Evolutionary conservation across 1,140 invertebrate genomes (phyloP).

Genomic region (Bombus breviceps): DNA sequence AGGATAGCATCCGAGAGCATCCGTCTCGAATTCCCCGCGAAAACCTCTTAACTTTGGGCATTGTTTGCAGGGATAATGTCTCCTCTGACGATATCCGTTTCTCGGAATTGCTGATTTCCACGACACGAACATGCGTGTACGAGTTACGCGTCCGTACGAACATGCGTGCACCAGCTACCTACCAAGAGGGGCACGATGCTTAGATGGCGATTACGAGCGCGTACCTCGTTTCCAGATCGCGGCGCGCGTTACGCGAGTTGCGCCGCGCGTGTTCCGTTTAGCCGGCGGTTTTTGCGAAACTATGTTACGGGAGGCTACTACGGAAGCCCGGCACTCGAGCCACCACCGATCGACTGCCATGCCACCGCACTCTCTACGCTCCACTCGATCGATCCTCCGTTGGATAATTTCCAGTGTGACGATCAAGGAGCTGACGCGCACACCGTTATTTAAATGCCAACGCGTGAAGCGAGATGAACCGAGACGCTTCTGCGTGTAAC

Average conservation of each 20-base stretch:
- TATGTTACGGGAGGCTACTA: background rate
- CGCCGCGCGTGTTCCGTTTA: background rate
- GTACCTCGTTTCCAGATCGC: no score
- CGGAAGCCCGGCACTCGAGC: conserved; percentile 1
- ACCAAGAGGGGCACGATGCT: background rate
- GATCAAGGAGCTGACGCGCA: conserved; percentile 38
- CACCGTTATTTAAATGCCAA: conserved; percentile 28
- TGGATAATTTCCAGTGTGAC: conserved; percentile 48
- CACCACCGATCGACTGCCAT: background rate
- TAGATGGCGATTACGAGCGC: background rate
- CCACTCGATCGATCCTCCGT: conserved; percentile 30
- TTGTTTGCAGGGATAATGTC: conserved; percentile 60
- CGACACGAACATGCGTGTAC: background rate
- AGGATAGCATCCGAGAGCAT: conserved; percentile 43
- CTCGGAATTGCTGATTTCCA: conserved; percentile 46
- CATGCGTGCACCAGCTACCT: no score
- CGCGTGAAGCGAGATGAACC: conserved; percentile 43
- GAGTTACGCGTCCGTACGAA: no score
- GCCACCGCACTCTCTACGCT: background rate
- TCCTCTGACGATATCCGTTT: conserved; percentile 43
- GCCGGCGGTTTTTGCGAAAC: conserved; percentile 23
- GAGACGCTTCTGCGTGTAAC: conserved; percentile 10
- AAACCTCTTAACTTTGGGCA: conserved; percentile 66
- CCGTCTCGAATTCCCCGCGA: conserved; percentile 54
- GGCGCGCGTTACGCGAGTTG: no score